A percentile compares a stretch with the other conserved stretches of the same genome.
phyloP scores from a whole-genome alignment of 2,797 vertebrate species.

The Adrianichthys oophorus region DNA sequence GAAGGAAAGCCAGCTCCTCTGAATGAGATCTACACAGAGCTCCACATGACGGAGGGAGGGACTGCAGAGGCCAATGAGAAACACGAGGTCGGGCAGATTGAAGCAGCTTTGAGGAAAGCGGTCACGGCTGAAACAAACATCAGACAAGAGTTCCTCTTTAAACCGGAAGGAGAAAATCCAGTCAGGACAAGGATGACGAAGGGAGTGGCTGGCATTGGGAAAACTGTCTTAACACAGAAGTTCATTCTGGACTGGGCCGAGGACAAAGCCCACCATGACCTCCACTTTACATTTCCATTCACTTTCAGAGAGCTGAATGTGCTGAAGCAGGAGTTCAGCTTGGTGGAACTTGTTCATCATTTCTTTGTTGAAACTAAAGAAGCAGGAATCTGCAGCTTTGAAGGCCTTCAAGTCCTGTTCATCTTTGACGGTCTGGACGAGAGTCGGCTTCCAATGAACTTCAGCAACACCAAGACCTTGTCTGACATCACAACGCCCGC shows the following conservation, averaged over 20 bases:
- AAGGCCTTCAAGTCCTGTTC: no score
- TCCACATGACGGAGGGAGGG: not conserved
- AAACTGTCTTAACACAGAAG: no score
- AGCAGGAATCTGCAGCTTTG: no score
- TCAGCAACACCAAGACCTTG: conserved; percentile 10
- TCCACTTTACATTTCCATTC: no score
- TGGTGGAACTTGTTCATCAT: conserved; percentile 34
- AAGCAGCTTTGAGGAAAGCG: not conserved
- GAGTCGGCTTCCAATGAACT: no score
- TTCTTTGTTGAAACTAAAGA: conserved; percentile 25
- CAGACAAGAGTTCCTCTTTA: not conserved
- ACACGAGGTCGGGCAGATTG: not conserved
- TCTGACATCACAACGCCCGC: conserved; percentile 14
- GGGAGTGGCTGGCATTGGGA: no score
- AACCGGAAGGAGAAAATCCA: not conserved
- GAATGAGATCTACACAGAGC: not conserved
- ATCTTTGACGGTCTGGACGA: no score
- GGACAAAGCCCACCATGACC: no score
- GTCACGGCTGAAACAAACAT: not conserved
- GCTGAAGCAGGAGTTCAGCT: conserved; percentile 5
- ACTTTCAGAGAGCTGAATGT: not conserved
- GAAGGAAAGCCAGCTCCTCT: not conserved
- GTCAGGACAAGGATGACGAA: not conserved
- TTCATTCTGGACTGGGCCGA: no score
- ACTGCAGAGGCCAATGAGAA: not conserved